A percentile compares a stretch with the other conserved stretches of the same genome.
phyloP scores from a whole-genome alignment of 2,797 vertebrate genomes.

The Tokudaia tokunoshimensis region DNA sequence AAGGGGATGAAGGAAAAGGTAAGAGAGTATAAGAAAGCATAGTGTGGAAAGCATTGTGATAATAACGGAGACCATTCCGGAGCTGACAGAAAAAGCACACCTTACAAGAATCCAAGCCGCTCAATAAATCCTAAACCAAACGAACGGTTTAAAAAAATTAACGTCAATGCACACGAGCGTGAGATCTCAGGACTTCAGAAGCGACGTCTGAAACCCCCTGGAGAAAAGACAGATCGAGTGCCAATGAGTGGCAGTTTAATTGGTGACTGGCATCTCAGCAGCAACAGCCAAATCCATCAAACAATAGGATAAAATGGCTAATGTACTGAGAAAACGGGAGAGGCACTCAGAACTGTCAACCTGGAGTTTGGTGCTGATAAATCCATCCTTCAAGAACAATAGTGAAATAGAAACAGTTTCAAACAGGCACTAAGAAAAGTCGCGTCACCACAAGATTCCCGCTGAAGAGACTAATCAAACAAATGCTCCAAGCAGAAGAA shows the following conservation, averaged over 20 bases:
- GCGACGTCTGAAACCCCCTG: conserved; percentile 12
- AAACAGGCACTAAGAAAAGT: conserved; percentile 34
- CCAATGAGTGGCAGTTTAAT: conserved; percentile 26
- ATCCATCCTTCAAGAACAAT: conserved; percentile 52
- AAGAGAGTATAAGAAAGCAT: background rate
- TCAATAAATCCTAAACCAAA: conserved; percentile 30
- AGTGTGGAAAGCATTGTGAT: background rate
- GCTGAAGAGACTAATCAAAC: conserved; percentile 24
- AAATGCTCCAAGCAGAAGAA: background rate
- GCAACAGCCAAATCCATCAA: conserved; percentile 3
- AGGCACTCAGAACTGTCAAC: background rate
- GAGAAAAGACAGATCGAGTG: conserved; percentile 25
- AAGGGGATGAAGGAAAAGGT: background rate
- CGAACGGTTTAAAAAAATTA: background rate
- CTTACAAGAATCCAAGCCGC: conserved; percentile 5
- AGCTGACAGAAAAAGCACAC: conserved; percentile 8
- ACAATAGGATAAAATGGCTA: conserved; percentile 17
- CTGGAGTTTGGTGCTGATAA: background rate
- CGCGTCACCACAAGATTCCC: conserved; percentile 1
- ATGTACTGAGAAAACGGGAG: background rate
- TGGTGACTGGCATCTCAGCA: background rate
- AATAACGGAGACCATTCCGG: background rate
- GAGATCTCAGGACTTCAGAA: background rate
- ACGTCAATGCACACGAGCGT: background rate
- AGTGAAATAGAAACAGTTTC: background rate